Evolutionary conservation across 2,888 invertebrate genomes (phyloP).

Genomic region (Monopis laevigella): DNA sequence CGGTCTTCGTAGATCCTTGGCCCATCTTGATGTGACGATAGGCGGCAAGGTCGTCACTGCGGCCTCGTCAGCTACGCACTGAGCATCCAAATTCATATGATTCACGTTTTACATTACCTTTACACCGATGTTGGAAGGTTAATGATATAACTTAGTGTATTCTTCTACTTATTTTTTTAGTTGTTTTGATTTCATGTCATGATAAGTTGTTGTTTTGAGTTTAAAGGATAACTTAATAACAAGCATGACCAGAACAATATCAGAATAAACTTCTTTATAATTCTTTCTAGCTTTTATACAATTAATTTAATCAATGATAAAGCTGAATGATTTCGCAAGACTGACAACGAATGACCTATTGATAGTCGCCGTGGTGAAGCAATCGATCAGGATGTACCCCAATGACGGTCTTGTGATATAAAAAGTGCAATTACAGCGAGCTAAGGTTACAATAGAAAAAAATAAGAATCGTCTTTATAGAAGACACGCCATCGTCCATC

Average conservation of each 20-base stretch:
- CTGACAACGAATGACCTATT: slow-evolving; percentile 8
- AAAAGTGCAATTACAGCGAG: slow-evolving; percentile 29
- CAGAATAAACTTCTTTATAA: too few relatives aligned
- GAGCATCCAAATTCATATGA: slow-evolving; percentile 48
- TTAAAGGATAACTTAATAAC: too few relatives aligned
- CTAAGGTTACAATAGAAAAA: slow-evolving; percentile 21
- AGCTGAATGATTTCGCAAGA: slow-evolving; percentile 7
- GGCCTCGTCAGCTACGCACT: slow-evolving; percentile 44
- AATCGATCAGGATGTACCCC: slow-evolving; percentile 35
- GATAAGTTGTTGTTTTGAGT: slow-evolving; percentile 4
- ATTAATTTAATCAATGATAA: too few relatives aligned
- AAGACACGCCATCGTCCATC: slow-evolving; percentile 25
- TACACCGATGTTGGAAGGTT: slow-evolving; percentile 31
- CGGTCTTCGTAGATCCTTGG: slow-evolving; percentile 45
- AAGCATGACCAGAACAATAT: too few relatives aligned
- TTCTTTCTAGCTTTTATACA: too few relatives aligned
- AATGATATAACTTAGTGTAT: slow-evolving; percentile 25
- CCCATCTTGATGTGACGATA: slow-evolving; percentile 30
- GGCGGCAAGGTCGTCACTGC: slow-evolving; percentile 38
- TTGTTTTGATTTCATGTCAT: slow-evolving; percentile 8
- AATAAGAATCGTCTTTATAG: slow-evolving; percentile 15
- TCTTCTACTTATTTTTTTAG: slow-evolving; percentile 6
- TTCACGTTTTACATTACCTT: slow-evolving; percentile 27
- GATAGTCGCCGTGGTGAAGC: slow-evolving; percentile 17
- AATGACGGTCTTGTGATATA: slow-evolving; percentile 21